These are phyloP conservation scores for Himalopsyche japonica DNA, from an alignment of 2,888 invertebrate genomes.

Conservation along the genomic window DNA sequence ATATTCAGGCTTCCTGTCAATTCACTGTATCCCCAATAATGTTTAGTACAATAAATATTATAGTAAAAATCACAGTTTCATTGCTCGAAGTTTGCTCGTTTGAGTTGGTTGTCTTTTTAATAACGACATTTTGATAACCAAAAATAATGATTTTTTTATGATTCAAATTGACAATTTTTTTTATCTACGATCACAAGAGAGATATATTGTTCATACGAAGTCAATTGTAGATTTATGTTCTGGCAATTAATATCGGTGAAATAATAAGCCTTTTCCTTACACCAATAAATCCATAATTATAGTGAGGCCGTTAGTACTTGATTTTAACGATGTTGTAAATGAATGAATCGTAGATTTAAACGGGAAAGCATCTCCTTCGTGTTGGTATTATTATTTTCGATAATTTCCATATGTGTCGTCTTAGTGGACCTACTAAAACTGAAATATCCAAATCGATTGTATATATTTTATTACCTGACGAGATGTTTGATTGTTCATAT, in stretches of 20 bases:
- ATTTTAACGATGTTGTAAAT: background rate
- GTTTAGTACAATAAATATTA: too few species aligned
- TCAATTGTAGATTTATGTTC: background rate
- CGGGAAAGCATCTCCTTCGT: background rate
- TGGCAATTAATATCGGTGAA: background rate
- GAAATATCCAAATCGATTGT: background rate
- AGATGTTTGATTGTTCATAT: background rate
- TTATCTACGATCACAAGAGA: background rate
- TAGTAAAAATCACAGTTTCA: too few species aligned
- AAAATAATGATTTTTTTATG: too few species aligned
- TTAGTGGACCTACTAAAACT: background rate
- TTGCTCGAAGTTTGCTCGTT: too few species aligned
- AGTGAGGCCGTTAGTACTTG: background rate
- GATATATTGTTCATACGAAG: background rate
- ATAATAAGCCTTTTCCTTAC: background rate
- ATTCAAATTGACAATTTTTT: background rate
- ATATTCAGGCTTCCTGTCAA: too few species aligned
- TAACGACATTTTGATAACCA: too few species aligned
- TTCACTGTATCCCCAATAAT: too few species aligned
- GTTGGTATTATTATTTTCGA: background rate
- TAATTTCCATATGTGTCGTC: background rate
- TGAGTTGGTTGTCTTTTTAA: too few species aligned
- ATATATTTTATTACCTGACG: background rate
- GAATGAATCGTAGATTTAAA: background rate
- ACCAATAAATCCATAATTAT: background rate